phyloP scores from a whole-genome alignment of 2,888 invertebrate genomes.

The Mimumesa dahlbomi region DNA sequence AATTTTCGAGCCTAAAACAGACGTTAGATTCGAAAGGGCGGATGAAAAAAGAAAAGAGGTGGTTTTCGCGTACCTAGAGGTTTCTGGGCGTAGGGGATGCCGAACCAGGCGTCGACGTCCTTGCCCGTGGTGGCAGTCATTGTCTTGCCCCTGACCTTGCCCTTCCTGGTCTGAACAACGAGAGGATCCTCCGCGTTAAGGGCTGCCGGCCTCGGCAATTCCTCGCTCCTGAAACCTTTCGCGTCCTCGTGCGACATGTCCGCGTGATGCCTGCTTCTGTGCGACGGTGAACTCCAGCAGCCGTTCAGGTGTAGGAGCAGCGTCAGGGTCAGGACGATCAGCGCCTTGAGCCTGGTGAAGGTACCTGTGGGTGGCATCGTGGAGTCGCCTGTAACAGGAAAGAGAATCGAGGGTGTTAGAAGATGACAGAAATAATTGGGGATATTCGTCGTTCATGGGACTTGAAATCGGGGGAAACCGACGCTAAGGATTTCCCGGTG shows the following conservation, averaged over 20 bases:
- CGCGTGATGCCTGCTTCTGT: conserved; percentile 76
- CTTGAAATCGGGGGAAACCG: too few relatives aligned
- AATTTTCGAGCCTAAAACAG: too few relatives aligned
- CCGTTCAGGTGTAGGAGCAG: conserved; percentile 67
- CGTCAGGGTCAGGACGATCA: conserved; percentile 67
- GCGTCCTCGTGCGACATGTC: conserved; percentile 73
- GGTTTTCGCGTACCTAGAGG: conserved; percentile 83
- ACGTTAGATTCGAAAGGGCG: too few relatives aligned
- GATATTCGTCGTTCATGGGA: too few relatives aligned
- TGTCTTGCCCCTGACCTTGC: conserved; percentile 88
- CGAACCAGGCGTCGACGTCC: conserved; percentile 91
- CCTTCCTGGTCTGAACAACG: conserved; percentile 89
- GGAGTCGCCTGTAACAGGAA: conserved; percentile 59
- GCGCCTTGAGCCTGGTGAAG: conserved; percentile 67
- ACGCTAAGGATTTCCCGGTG: too few relatives aligned
- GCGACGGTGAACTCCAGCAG: conserved; percentile 73
- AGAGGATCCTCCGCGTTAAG: conserved; percentile 84
- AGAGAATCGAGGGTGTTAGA: too few relatives aligned
- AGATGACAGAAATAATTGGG: too few relatives aligned
- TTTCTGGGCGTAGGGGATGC: conserved; percentile 91
- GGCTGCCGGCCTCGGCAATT: conserved; percentile 65
- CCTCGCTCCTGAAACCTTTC: conserved; percentile 74
- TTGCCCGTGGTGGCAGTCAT: conserved; percentile 88
- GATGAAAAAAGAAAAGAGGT: too few relatives aligned
- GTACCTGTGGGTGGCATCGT: conserved; percentile 76